phyloP scores from a whole-genome alignment of 2,888 invertebrate genomes.

The Sesia bembeciformis region DNA sequence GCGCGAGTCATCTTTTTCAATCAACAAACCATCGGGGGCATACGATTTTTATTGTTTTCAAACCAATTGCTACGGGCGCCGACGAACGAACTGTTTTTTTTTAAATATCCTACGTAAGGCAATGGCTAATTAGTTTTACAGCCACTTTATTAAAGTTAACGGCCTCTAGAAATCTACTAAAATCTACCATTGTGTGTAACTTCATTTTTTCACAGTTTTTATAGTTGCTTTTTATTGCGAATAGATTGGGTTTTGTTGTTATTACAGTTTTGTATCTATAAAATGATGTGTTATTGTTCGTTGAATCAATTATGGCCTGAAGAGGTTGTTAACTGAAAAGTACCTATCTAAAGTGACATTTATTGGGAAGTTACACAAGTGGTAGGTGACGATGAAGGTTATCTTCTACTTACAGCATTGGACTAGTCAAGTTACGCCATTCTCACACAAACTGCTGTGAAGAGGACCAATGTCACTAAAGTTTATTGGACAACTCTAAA shows the following conservation, averaged over 20 bases:
- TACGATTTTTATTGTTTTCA: constrained; percentile 70
- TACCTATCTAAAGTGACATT: too few species aligned
- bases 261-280: constrained; percentile 1
- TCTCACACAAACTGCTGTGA: too few species aligned
- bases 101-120: constrained; percentile 28
- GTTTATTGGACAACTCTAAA: too few species aligned
- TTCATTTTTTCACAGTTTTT: constrained; percentile 26
- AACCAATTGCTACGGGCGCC: constrained; percentile 46
- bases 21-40: constrained; percentile 50
- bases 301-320: background rate
- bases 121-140: constrained; percentile 63
- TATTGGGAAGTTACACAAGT: too few species aligned
- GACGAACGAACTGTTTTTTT: constrained; percentile 22
- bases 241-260: constrained; percentile 49
- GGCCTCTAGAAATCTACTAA: constrained; percentile 38
- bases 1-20: constrained; percentile 63
- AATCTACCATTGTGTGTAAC: constrained; percentile 26
- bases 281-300: background rate
- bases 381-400: too few species aligned
- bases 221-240: constrained; percentile 41
- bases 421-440: too few species aligned
- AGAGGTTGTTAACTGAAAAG: too few species aligned
- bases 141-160: constrained; percentile 60
- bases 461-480: too few species aligned
- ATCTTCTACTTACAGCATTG: too few species aligned